These are phyloP conservation scores for Aphelenchoides besseyi DNA, from an alignment of 1,140 invertebrate species.

Conservation along the genomic window DNA sequence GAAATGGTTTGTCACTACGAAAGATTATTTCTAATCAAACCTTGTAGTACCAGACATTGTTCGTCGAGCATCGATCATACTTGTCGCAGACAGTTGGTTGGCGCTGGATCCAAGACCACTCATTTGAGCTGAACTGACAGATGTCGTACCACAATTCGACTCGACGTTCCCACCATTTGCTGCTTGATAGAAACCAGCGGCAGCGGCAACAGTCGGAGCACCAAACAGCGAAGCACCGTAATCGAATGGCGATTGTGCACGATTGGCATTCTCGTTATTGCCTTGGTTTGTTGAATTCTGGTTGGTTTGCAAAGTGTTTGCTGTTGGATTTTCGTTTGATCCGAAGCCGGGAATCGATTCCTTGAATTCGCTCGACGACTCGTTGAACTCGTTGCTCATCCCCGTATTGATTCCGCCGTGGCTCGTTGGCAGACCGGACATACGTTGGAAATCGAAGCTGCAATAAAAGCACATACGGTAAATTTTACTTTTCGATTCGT, in stretches of 20 bases:
- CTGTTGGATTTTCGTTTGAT: background rate
- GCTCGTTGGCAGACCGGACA: background rate
- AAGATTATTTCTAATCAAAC: too few relatives aligned
- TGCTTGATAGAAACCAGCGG: constrained; percentile 1
- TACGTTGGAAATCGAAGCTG: constrained; percentile 13
- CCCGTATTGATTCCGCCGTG: background rate
- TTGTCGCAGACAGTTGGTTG: background rate
- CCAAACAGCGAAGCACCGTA: constrained; percentile 1
- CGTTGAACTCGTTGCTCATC: background rate
- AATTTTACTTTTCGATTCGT: background rate
- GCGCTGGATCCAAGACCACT: constrained; percentile 1
- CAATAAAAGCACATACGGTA: background rate
- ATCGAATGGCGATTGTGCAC: constrained; percentile 1
- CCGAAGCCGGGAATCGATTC: background rate
- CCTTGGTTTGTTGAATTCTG: background rate
- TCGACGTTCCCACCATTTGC: background rate
- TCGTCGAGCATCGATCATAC: constrained; percentile 1
- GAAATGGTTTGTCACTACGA: constrained; percentile 2
- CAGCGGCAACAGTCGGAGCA: background rate
- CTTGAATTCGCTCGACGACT: background rate
- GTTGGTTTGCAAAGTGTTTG: background rate
- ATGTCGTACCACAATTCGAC: background rate
- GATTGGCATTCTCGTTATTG: background rate
- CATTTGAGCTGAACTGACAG: background rate
- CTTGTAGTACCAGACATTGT: background rate